Conservation (phyloP, 1,140 invertebrate species). For the Saccostrea echinata region DNA sequence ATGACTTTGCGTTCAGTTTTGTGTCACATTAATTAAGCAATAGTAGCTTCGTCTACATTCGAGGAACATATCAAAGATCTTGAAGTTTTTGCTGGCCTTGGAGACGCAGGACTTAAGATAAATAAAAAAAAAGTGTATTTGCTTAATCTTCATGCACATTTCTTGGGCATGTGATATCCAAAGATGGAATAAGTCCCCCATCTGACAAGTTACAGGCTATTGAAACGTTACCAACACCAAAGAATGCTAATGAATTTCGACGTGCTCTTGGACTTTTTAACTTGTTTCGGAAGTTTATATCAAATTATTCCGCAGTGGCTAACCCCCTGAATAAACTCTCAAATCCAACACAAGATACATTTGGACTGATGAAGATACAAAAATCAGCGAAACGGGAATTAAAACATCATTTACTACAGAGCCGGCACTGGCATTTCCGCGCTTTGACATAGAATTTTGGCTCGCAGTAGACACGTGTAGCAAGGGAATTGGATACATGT, state of each 20-base stretch:
- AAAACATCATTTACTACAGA: conserved; percentile 35
- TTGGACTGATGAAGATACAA: conserved; percentile 42
- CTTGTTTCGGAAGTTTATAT: neutral
- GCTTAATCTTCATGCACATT: no score
- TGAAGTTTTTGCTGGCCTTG: conserved; percentile 29
- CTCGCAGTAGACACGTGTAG: conserved; percentile 6
- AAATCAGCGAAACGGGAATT: conserved; percentile 13
- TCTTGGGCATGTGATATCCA: no score
- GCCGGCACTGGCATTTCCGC: conserved; percentile 38
- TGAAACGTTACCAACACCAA: no score
- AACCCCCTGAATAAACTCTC: no score
- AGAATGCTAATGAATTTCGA: no score
- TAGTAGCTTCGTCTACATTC: conserved; percentile 54
- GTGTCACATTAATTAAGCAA: conserved; percentile 56
- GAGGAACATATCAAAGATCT: conserved; percentile 35
- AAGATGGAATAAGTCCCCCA: no score
- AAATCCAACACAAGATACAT: neutral
- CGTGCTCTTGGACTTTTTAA: conserved; percentile 24
- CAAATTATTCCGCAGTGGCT: no score
- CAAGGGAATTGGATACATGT: no score
- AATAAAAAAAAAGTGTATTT: conserved; percentile 52
- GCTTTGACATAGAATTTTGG: conserved; percentile 38
- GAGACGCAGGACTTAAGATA: conserved; percentile 51
- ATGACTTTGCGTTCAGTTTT: conserved; percentile 53
- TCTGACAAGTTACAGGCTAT: no score